These are phyloP conservation scores for Pempheris klunzingeri DNA, from an alignment of 2,797 vertebrate genomes.

Conservation along the genomic window DNA sequence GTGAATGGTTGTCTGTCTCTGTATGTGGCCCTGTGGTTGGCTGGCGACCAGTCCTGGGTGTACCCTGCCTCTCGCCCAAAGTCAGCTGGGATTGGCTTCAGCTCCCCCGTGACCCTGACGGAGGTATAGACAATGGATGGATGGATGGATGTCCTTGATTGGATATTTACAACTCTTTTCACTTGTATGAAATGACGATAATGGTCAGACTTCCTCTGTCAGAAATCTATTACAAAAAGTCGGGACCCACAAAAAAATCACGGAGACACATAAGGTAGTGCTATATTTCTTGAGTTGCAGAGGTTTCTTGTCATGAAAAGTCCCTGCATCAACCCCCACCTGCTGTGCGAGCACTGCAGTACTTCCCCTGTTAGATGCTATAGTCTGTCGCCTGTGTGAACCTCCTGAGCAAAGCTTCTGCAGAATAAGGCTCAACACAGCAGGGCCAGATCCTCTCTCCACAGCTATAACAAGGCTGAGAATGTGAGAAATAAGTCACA, in stretches of 20 bases:
- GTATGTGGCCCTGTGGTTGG: too few relatives aligned
- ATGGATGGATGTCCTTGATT: too few relatives aligned
- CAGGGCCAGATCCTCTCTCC: conserved; percentile 53
- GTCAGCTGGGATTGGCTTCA: too few relatives aligned
- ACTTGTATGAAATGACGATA: not conserved
- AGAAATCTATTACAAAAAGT: conserved; percentile 15
- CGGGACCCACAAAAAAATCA: not conserved
- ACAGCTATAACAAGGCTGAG: conserved; percentile 45
- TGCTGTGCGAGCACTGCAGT: conserved; percentile 62
- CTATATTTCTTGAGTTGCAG: conserved; percentile 37
- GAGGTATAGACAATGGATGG: too few relatives aligned
- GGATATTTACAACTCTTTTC: too few relatives aligned
- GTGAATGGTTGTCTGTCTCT: too few relatives aligned
- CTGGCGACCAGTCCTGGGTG: too few relatives aligned
- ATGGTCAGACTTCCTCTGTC: not conserved
- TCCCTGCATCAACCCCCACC: conserved; percentile 58
- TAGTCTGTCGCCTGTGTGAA: conserved; percentile 63
- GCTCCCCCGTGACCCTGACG: too few relatives aligned
- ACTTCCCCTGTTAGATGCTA: conserved; percentile 62
- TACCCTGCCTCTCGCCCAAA: too few relatives aligned
- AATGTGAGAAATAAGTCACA: conserved; percentile 40
- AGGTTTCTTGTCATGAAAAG: conserved; percentile 51
- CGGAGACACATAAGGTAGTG: not conserved
- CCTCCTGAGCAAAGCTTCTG: conserved; percentile 79
- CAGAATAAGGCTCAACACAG: conserved; percentile 69